Evolutionary conservation across 2,888 invertebrate genomes (phyloP).

Genomic region (Drepanosiphum platanoidis): DNA sequence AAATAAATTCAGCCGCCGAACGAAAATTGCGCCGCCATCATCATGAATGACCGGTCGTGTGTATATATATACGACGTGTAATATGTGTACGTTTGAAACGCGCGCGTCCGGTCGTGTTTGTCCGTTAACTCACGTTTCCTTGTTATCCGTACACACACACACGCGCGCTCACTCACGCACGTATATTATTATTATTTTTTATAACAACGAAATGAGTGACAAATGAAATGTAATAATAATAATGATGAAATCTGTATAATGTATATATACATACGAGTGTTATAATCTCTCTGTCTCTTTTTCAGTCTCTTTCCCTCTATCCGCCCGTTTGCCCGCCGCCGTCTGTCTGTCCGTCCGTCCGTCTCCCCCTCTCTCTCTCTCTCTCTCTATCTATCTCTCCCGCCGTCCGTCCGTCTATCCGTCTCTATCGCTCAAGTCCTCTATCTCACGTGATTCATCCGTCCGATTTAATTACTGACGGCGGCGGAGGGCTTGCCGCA

Average conservation of each 20-base stretch:
- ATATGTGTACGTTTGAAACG: too few species aligned
- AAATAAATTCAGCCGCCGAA: not conserved
- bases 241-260: slow-evolving; percentile 36
- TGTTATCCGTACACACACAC: slow-evolving; percentile 19
- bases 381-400: not conserved
- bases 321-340: not conserved
- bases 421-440: not conserved
- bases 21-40: not conserved
- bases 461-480: slow-evolving; percentile 57
- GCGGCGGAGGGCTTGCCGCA: not conserved
- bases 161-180: not conserved
- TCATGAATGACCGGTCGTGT: not conserved
- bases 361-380: not conserved
- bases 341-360: not conserved
- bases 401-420: not conserved
- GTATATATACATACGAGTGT: not conserved
- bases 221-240: slow-evolving; percentile 42
- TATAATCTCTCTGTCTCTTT: not conserved
- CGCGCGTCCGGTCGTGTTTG: slow-evolving; percentile 14
- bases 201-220: slow-evolving; percentile 49
- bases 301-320: not conserved
- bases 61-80: too few species aligned
- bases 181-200: slow-evolving; percentile 2
- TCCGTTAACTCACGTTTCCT: slow-evolving; percentile 44
- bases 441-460: slow-evolving; percentile 42